Evolutionary conservation across 2,888 invertebrate genomes (phyloP), one percentile per base, ranked within the genome.

Genomic region (Neelides folsomi): DNA sequence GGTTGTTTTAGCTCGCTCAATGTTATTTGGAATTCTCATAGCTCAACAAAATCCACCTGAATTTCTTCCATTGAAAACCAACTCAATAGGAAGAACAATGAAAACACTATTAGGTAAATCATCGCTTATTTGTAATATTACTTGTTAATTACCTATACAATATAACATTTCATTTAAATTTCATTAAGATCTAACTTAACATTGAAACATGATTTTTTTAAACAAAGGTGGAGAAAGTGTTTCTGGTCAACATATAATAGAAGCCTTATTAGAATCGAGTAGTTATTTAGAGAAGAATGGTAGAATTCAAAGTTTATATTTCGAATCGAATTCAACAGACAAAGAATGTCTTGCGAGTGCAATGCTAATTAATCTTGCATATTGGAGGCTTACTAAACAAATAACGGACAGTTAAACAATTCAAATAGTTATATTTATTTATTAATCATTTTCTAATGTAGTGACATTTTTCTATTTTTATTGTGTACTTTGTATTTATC

Each of bases 331-430:
- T 8, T 10, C 52, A 1, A 44, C 39, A 51, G 40, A 40, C 10
- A 53, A 54, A 46, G 63, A 63, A 48, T 45, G 50, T 3, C 41
- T 61, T 19, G 48, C 59, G 7, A 58, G 55, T 52, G 55, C 51
- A 1, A 42, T 63, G 37, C 41, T 63, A 12, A 36, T 59, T 13
- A 63, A 63, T 54, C 38, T 63, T 35, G 54, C 57, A 1, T 63
- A 61, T 40, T 63, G 63, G 63, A 59, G 53, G 43, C 34, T 58
- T 12, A 56, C 58, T 1, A 47, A 58, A 9, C 59, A 60, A 49
- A 19, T 48, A 36, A 1, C 38, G 40, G 12, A 13, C 34, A 20
- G 34, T 12, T 20, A 13, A 36, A 49, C 7, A 8, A 8, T 38
- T n/a, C 38, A 4, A 38, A 10, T 37, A 19, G 13, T 16, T 7